Base-by-base conservation (phyloP, 2,888 invertebrate species). In the Aporophyla lueneburgensis region DNA sequence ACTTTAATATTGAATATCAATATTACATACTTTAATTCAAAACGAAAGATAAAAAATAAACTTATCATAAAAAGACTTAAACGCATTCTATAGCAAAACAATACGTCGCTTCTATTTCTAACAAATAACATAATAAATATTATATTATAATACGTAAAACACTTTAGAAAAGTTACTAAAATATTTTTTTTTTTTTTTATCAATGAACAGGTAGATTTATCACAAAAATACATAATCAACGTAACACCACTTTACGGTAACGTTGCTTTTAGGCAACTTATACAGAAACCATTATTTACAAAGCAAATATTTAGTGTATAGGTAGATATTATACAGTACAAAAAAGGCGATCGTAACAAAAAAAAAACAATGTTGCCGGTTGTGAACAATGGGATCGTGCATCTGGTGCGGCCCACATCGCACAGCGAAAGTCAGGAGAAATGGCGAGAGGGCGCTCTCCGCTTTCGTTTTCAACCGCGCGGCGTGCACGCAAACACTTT, bases 341-440 rank as follows among this genome's bases (percentile, higher is more conserved):
- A 82, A 54, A 83, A 81, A 81, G 54, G 69, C 70, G 43, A 71
- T 49, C 27, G 63, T 76, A 71, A 80, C 58, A 86, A 83, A 87
- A 87, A 90, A n/a, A 88, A 88, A 89, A 88, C 89, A 87, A 89
- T 90, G 83, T 90, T 85, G 89, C 84, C 84, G 87, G 89, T 90
- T 86, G 89, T 89, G 92, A 94, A 96, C 96, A 95, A 96, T 95
- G 92, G 94, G 92, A 90, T 91, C 93, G 91, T 92, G 94, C 94
- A 96, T 95, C 95, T 95, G 94, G 93, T 91, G 93, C 93, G 96
- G 92, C 96, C 95, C 92, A 96, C 95, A 95, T 96, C 88, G 91
- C 90, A 92, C 94, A 96, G 96, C 96, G 96, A 96, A 96, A 96
- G 96, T 96, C 95, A 88, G 95, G 96, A 96, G 96, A 96, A 96